Evolutionary conservation across 2,888 invertebrate genomes (phyloP).

Genomic region (Furcula furcula): DNA sequence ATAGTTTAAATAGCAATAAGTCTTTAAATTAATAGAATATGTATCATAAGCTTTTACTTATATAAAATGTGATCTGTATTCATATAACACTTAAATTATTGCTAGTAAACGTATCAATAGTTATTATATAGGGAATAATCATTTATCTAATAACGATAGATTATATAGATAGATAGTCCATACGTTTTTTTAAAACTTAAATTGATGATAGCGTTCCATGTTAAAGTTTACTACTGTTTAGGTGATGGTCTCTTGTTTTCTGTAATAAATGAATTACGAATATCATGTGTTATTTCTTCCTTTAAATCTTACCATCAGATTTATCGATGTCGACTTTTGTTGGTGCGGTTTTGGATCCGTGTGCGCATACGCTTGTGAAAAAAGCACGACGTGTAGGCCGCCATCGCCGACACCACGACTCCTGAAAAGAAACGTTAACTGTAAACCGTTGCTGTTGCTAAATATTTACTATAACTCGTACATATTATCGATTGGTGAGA

Average conservation of each 20-base stretch:
- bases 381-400: constrained; percentile 73
- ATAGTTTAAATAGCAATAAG: constrained; percentile 82
- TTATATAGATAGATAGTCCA: constrained; percentile 17
- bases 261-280: constrained; percentile 61
- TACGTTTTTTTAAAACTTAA: constrained; percentile 33
- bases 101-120: constrained; percentile 51
- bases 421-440: constrained; percentile 61
- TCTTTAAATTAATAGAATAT: constrained; percentile 62
- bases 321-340: constrained; percentile 66
- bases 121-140: constrained; percentile 51
- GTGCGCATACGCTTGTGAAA: constrained; percentile 66
- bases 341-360: constrained; percentile 63
- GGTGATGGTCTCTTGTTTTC: constrained; percentile 72
- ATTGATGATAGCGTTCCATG: constrained; percentile 43
- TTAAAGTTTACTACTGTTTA: constrained; percentile 55
- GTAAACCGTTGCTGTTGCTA: not conserved
- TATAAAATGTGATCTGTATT: constrained; percentile 74
- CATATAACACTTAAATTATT: constrained; percentile 75
- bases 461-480: no score
- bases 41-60: constrained; percentile 55
- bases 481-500: no score
- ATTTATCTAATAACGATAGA: constrained; percentile 53
- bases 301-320: constrained; percentile 67
- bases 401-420: constrained; percentile 85
- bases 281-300: constrained; percentile 25